These are phyloP conservation scores for Apteryx owenii DNA, from an alignment of 2,113 vertebrate species.

Conservation along the genomic window DNA sequence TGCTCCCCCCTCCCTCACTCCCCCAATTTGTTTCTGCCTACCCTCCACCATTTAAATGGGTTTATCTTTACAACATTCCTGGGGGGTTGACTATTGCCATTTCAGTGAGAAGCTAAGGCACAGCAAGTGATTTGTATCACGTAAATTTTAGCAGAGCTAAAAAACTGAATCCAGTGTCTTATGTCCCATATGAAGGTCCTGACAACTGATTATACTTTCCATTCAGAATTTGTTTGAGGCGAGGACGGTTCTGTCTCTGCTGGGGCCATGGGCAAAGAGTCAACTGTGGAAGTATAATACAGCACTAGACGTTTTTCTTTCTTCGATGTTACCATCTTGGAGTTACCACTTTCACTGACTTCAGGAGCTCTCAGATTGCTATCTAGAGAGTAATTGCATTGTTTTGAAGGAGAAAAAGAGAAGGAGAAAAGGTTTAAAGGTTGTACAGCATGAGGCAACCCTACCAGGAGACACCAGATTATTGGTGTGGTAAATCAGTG, in stretches of 20 bases:
- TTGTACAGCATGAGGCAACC: not conserved
- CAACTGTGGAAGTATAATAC: not conserved
- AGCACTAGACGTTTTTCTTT: not conserved
- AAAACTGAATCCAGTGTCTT: not conserved
- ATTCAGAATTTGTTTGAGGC: not conserved
- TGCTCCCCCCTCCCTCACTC: not conserved
- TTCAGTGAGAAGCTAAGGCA: not conserved
- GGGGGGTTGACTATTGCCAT: not conserved
- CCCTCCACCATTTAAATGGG: not conserved
- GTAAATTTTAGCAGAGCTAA: not conserved
- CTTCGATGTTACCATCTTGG: not conserved
- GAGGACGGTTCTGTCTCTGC: not conserved
- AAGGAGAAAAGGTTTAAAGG: not conserved
- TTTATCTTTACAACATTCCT: not conserved
- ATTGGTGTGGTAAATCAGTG: not conserved
- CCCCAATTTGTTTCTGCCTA: not conserved
- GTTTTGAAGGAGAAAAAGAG: not conserved
- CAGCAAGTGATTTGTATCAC: not conserved
- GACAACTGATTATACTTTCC: not conserved
- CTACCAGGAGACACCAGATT: not conserved
- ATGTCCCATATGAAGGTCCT: not conserved
- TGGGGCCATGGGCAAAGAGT: not conserved
- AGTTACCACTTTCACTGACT: not conserved
- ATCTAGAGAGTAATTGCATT: not conserved
- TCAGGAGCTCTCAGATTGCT: not conserved